These are phyloP conservation scores for Protonibea diacanthus DNA, from an alignment of 2,797 vertebrate species.

Conservation along the genomic window DNA sequence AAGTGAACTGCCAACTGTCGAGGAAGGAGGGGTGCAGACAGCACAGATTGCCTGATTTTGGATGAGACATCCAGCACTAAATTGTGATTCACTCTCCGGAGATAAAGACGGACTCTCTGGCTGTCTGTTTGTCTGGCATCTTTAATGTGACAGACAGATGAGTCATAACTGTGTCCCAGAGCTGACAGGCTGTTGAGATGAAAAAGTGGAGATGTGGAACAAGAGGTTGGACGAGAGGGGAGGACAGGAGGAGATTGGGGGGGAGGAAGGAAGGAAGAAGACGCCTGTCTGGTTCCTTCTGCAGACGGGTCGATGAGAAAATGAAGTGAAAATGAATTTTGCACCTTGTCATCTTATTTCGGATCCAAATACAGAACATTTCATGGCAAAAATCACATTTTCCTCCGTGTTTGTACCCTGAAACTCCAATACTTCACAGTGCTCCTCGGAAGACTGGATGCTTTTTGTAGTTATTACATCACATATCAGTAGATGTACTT, in stretches of 20 bases:
- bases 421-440: conserved; percentile 33
- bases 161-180: conserved; percentile 76
- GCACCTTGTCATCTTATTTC: conserved; percentile 29
- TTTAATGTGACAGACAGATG: conserved; percentile 81
- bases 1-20: conserved; percentile 61
- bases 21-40: conserved; percentile 54
- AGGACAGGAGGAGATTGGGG: conserved; percentile 16
- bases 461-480: conserved; percentile 50
- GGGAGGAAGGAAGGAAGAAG: conserved; percentile 14
- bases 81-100: conserved; percentile 72
- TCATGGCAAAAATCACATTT: conserved; percentile 47
- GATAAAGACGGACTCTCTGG: conserved; percentile 70
- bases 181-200: conserved; percentile 74
- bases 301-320: conserved; percentile 50
- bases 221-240: conserved; percentile 66
- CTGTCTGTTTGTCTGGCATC: conserved; percentile 77
- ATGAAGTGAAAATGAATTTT: conserved; percentile 58
- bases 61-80: conserved; percentile 57
- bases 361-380: conserved; percentile 44
- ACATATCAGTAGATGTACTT: conserved; percentile 29
- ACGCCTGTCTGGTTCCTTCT: conserved; percentile 44
- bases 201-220: conserved; percentile 62
- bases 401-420: conserved; percentile 35
- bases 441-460: conserved; percentile 14
- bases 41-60: conserved; percentile 78